A percentile compares a stretch with the other conserved stretches of the same genome.
Evolutionary conservation across 2,888 invertebrate species (phyloP).

Genomic region (Tipula vernalis): DNA sequence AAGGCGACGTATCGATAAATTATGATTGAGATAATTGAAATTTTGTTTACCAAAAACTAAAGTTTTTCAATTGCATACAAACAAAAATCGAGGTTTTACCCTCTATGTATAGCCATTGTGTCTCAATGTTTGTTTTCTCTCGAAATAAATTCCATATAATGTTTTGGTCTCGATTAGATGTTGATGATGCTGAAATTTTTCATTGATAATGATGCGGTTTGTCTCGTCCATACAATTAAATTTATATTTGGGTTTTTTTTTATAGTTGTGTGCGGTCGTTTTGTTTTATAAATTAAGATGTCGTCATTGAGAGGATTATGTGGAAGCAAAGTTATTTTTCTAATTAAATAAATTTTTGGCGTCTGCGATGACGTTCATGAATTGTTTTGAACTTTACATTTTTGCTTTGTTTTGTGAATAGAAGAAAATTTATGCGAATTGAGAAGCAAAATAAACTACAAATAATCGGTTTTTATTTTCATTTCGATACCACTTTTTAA

Average conservation of each 20-base stretch:
- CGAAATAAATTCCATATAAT: not conserved
- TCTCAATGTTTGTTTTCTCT: not conserved
- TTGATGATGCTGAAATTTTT: not conserved
- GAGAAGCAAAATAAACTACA: not conserved
- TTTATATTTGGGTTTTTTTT: not conserved
- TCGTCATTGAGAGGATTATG: not conserved
- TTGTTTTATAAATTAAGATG: not conserved
- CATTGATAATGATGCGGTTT: not conserved
- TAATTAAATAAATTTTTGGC: not conserved
- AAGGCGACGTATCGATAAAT: not conserved
- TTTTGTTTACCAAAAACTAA: not conserved
- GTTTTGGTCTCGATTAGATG: not conserved
- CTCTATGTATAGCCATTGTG: not conserved
- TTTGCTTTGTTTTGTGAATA: not conserved
- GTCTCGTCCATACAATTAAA: not conserved
- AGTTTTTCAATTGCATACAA: not conserved
- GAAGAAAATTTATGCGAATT: not conserved
- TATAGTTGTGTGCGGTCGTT: not conserved
- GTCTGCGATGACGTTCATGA: not conserved
- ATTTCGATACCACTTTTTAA: not conserved
- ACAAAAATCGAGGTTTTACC: not conserved
- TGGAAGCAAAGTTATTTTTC: not conserved
- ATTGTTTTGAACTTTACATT: not conserved
- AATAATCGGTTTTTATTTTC: not conserved
- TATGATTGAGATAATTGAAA: not conserved